These are phyloP conservation scores for Dipodomys stephensi DNA, from an alignment of 2,113 vertebrate genomes.

Conservation along the genomic window DNA sequence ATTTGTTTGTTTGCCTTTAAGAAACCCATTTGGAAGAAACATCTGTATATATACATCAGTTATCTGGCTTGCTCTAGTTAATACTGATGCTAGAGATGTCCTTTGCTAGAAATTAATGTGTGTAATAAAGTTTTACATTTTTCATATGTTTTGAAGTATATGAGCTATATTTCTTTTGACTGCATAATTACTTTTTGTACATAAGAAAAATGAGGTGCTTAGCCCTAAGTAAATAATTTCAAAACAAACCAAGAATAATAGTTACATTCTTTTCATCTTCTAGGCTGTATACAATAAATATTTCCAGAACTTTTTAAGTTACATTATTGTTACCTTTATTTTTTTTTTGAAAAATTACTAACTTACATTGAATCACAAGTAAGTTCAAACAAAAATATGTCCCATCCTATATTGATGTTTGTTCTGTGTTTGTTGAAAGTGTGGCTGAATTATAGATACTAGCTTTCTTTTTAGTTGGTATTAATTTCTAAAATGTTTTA, in stretches of 20 bases:
- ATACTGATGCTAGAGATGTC: slow-evolving; percentile 85
- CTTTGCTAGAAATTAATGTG: slow-evolving; percentile 92
- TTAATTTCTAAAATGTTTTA: slow-evolving; percentile 69
- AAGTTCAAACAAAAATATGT: slow-evolving; percentile 69
- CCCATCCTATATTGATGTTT: background rate
- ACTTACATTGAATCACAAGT: slow-evolving; percentile 58
- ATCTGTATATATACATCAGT: slow-evolving; percentile 86
- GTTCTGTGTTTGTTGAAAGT: slow-evolving; percentile 46
- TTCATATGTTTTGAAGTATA: slow-evolving; percentile 92
- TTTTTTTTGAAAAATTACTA: background rate
- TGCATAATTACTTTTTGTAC: slow-evolving; percentile 92
- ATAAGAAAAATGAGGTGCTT: slow-evolving; percentile 92
- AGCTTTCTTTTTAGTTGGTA: slow-evolving; percentile 52
- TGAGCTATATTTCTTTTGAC: slow-evolving; percentile 90
- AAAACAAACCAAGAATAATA: slow-evolving; percentile 89
- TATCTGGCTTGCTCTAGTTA: slow-evolving; percentile 87
- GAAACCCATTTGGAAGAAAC: slow-evolving; percentile 90
- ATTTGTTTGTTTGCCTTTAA: slow-evolving; percentile 90
- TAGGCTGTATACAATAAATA: slow-evolving; percentile 85
- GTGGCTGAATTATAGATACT: slow-evolving; percentile 37
- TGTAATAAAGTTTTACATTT: slow-evolving; percentile 93
- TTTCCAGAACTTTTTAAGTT: slow-evolving; percentile 84
- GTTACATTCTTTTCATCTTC: slow-evolving; percentile 88
- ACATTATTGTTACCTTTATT: slow-evolving; percentile 74
- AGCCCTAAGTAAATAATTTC: slow-evolving; percentile 90